A percentile compares a stretch with the other conserved stretches of the same genome.
These are phyloP conservation scores for Chaetogeoica ovagalla DNA, from an alignment of 2,888 invertebrate genomes.

Conservation along the genomic window DNA sequence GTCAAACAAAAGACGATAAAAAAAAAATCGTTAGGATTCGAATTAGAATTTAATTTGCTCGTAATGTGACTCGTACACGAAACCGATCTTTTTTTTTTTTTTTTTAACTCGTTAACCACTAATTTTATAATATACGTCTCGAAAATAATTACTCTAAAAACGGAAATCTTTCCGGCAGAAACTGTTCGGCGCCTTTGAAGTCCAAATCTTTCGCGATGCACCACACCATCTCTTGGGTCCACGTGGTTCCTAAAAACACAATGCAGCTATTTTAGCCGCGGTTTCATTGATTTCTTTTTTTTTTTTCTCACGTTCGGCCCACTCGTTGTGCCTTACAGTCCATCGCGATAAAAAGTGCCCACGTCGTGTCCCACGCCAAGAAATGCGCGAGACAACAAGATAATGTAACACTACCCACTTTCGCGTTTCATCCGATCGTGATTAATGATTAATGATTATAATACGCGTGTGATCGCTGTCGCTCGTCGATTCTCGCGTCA, in stretches of 20 bases:
- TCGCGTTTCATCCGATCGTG: slow-evolving; percentile 8
- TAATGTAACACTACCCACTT: not conserved
- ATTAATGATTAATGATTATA: slow-evolving; percentile 3
- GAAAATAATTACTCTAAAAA: slow-evolving; percentile 68
- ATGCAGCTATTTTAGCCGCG: not conserved
- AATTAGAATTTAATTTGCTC: too few species aligned
- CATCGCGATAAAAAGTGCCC: slow-evolving; percentile 2
- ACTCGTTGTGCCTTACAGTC: not conserved
- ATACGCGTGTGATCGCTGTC: too few species aligned
- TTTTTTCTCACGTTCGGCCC: slow-evolving; percentile 3
- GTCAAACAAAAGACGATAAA: too few species aligned
- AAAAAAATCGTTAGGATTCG: too few species aligned
- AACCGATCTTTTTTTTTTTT: too few species aligned
- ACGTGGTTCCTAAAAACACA: slow-evolving; percentile 68
- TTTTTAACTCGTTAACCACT: too few species aligned
- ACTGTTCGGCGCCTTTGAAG: slow-evolving; percentile 64
- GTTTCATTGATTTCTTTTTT: not conserved
- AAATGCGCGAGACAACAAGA: slow-evolving; percentile 5
- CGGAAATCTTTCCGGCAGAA: slow-evolving; percentile 68
- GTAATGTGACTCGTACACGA: too few species aligned
- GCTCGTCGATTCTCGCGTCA: too few species aligned
- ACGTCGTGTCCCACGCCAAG: not conserved
- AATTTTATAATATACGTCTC: not conserved
- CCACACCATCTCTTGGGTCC: slow-evolving; percentile 78
- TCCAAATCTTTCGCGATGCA: slow-evolving; percentile 68